A percentile compares a stretch with the other conserved stretches of the same genome.
These are phyloP conservation scores for Lampropteryx suffumata DNA, from an alignment of 2,888 invertebrate genomes.

Conservation along the genomic window DNA sequence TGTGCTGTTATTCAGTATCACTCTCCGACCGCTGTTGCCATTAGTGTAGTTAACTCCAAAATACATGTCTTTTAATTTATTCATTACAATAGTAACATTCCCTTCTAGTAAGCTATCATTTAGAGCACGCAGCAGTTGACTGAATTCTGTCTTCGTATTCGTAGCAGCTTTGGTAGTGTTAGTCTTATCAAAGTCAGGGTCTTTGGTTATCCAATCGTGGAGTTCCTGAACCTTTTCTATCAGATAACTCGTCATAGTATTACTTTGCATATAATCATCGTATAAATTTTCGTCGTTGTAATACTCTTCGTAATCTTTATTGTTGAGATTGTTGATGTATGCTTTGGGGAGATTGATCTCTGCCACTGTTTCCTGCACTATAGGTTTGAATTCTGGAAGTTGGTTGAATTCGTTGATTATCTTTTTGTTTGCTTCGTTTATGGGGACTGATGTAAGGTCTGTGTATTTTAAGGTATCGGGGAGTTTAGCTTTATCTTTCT, in stretches of 20 bases:
- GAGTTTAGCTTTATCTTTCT: slow-evolving; percentile 63
- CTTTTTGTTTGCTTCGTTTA: slow-evolving; percentile 22
- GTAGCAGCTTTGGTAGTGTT: slow-evolving; percentile 36
- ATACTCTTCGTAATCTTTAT: slow-evolving; percentile 63
- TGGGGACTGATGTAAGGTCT: slow-evolving; percentile 15
- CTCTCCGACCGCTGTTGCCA: slow-evolving; percentile 51
- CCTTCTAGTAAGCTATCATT: slow-evolving; percentile 79
- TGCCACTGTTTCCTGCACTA: slow-evolving; percentile 57
- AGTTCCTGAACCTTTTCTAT: slow-evolving; percentile 79
- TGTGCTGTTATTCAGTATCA: slow-evolving; percentile 68
- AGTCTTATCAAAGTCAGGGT: slow-evolving; percentile 58
- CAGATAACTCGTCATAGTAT: slow-evolving; percentile 73
- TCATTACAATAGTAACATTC: slow-evolving; percentile 74
- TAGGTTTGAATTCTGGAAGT: slow-evolving; percentile 66
- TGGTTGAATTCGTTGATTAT: slow-evolving; percentile 19
- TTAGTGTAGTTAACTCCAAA: slow-evolving; percentile 66
- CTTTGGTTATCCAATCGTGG: slow-evolving; percentile 75
- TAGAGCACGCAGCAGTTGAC: slow-evolving; percentile 69
- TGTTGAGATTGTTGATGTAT: slow-evolving; percentile 45
- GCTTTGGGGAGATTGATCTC: slow-evolving; percentile 55
- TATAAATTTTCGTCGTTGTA: slow-evolving; percentile 72
- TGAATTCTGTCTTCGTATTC: slow-evolving; percentile 48
- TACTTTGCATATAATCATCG: slow-evolving; percentile 75
- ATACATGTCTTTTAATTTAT: slow-evolving; percentile 77
- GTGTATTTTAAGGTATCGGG: slow-evolving; percentile 32